phyloP scores from a whole-genome alignment of 2,888 invertebrate species.

The Girardia tigrina region DNA sequence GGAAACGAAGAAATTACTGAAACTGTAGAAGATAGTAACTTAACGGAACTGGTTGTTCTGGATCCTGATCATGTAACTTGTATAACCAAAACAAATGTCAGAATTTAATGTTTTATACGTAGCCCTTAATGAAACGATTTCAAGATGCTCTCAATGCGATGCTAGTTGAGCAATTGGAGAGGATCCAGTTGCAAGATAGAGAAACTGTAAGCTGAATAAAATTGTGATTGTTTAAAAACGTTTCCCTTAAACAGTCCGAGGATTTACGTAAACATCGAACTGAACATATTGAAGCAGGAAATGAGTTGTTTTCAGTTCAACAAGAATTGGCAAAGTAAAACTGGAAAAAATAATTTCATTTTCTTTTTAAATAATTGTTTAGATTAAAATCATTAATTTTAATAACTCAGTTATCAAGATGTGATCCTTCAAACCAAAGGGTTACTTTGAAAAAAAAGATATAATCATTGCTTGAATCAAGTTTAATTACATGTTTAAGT shows the following conservation, averaged over 20 bases:
- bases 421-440: no score
- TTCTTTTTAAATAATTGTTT: no score
- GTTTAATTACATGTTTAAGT: no score
- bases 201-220: conserved; percentile 42
- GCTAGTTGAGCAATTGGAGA: conserved; percentile 46
- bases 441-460: no score
- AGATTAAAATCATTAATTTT: no score
- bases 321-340: conserved; percentile 45
- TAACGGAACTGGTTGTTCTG: conserved; percentile 48
- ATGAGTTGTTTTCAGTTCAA: conserved; percentile 49
- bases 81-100: not conserved
- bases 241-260: conserved; percentile 40
- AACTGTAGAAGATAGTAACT: conserved; percentile 27
- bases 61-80: conserved; percentile 50
- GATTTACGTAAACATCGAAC: conserved; percentile 42
- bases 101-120: conserved; percentile 38
- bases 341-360: no score
- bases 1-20: not conserved
- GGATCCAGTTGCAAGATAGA: conserved; percentile 43
- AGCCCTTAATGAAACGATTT: conserved; percentile 50
- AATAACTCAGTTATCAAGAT: no score
- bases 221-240: conserved; percentile 26
- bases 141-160: conserved; percentile 48
- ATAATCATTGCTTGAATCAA: no score
- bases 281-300: conserved; percentile 48